Percentiles rank a stretch among this genome's conserved stretches.
Conservation (phyloP, 2,888 invertebrate genomes). For the Acheta domesticus region DNA sequence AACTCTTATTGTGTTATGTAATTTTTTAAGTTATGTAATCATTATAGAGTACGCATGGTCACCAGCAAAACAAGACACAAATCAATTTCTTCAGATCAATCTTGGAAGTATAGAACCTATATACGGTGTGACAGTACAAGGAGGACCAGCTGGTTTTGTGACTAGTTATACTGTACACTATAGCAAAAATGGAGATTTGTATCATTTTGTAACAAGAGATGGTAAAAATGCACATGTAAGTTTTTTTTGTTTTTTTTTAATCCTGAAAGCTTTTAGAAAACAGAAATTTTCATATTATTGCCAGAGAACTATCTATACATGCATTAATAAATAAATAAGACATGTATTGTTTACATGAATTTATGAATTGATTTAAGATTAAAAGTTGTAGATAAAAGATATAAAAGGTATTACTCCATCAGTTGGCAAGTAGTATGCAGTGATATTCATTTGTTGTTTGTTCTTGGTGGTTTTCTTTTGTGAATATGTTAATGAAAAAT, state of each 20-base stretch:
- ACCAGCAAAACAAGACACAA: slow-evolving; percentile 55
- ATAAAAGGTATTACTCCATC: not conserved
- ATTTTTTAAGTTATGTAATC: too few relatives aligned
- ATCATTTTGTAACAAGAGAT: slow-evolving; percentile 57
- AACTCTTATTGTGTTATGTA: too few relatives aligned
- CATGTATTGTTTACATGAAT: too few relatives aligned
- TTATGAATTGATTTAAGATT: too few relatives aligned
- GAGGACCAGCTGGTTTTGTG: slow-evolving; percentile 71
- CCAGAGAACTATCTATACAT: too few relatives aligned
- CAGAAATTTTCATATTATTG: not conserved
- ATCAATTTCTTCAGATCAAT: slow-evolving; percentile 60
- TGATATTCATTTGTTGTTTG: too few relatives aligned
- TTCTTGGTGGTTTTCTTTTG: too few relatives aligned
- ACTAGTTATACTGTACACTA: slow-evolving; percentile 66
- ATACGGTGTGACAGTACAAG: slow-evolving; percentile 71
- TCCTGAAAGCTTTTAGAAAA: slow-evolving; percentile 9
- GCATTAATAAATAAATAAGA: too few relatives aligned
- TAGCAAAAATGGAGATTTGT: slow-evolving; percentile 48
- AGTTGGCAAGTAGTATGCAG: too few relatives aligned
- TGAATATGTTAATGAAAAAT: too few relatives aligned
- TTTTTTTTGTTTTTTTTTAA: too few relatives aligned
- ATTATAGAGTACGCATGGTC: slow-evolving; percentile 63
- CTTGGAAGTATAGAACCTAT: slow-evolving; percentile 63
- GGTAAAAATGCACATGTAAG: slow-evolving; percentile 44
- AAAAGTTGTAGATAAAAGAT: too few relatives aligned